These are phyloP conservation scores for Allophyes oxyacanthae DNA, from an alignment of 2,888 invertebrate genomes.

Conservation along the genomic window DNA sequence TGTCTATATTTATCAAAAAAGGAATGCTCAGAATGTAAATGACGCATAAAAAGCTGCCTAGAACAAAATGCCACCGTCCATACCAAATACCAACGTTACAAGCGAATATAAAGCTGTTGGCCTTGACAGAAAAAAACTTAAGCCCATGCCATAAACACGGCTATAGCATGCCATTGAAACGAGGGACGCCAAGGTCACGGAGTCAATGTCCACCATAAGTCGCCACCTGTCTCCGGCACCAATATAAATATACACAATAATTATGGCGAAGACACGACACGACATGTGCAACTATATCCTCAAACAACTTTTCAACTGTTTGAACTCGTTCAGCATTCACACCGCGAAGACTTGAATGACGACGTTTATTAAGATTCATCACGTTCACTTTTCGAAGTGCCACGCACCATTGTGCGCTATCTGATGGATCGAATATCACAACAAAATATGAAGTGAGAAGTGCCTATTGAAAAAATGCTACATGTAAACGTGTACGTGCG, in stretches of 20 bases:
- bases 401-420: constrained; percentile 41
- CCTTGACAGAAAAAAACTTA: constrained; percentile 79
- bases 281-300: constrained; percentile 56
- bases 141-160: constrained; percentile 73
- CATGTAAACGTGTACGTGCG: constrained; percentile 33
- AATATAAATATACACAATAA: constrained; percentile 71
- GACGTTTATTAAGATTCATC: constrained; percentile 59
- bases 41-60: constrained; percentile 50
- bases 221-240: constrained; percentile 81
- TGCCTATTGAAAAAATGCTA: constrained; percentile 17
- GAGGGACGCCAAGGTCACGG: constrained; percentile 80
- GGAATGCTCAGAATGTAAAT: constrained; percentile 39
- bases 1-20: constrained; percentile 32
- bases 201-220: constrained; percentile 84
- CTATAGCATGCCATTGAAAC: constrained; percentile 79
- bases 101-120: constrained; percentile 67
- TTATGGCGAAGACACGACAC: constrained; percentile 65
- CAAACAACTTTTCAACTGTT: constrained; percentile 55
- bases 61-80: constrained; percentile 55
- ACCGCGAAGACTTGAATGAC: constrained; percentile 51
- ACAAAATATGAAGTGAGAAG: constrained; percentile 19
- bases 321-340: constrained; percentile 61
- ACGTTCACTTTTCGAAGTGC: constrained; percentile 56
- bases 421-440: constrained; percentile 41
- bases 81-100: constrained; percentile 59